These are phyloP conservation scores for Bos javanicus DNA, from an alignment of 2,113 vertebrate species.

Conservation along the genomic window DNA sequence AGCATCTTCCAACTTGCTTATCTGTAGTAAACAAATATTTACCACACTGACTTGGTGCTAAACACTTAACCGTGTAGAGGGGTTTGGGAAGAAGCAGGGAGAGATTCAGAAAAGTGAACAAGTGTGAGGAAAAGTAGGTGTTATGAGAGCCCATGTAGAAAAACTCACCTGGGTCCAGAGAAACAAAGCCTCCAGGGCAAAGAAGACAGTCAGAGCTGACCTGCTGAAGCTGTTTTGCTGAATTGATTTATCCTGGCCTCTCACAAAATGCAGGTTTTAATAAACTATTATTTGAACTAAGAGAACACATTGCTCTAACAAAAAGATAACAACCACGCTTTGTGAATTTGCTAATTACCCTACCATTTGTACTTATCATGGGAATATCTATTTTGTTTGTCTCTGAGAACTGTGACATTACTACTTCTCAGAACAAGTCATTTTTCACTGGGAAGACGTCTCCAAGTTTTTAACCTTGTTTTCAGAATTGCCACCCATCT, in stretches of 20 bases:
- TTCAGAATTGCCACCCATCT: neutral
- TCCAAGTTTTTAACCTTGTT: neutral
- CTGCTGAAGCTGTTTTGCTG: neutral
- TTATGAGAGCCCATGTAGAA: accelerated
- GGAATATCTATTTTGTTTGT: neutral
- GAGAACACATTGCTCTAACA: neutral
- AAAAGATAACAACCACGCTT: neutral
- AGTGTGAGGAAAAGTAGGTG: accelerated
- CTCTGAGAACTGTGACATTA: neutral
- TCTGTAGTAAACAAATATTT: neutral
- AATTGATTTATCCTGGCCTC: neutral
- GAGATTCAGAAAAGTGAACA: neutral
- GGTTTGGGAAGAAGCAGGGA: neutral
- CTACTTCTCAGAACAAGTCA: neutral
- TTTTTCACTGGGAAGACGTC: neutral
- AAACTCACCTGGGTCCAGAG: too few species aligned
- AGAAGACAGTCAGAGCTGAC: neutral
- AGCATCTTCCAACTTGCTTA: neutral
- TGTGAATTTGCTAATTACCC: neutral
- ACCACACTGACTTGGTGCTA: neutral
- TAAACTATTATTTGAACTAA: slow-evolving; percentile 2
- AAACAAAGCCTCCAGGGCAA: neutral
- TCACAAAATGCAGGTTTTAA: neutral
- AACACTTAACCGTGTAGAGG: neutral
- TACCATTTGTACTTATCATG: neutral